Evolutionary conservation across 2,888 invertebrate genomes (phyloP), one percentile per base, ranked within the genome.

Genomic region (Polyommatus icarus): DNA sequence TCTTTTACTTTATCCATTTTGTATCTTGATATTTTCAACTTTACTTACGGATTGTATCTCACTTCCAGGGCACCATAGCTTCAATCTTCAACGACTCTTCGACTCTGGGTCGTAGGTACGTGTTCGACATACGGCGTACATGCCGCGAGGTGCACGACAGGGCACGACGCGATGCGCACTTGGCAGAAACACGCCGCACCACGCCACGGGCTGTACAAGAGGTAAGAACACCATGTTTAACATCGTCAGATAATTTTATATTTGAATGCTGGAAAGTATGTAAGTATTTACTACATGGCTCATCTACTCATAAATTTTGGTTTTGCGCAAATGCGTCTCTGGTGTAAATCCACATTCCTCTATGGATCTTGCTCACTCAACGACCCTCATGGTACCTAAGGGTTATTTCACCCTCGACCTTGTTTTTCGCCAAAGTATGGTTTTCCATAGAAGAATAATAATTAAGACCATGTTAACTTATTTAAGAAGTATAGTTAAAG

Each of bases 31-130:
- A 12, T 10, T 46, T 18, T 5, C 1, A 54, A 54, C 67, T 29
- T 67, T 67, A 67, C 29, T 67, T 67, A 67, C 29, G 29, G 18
- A 29, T 29, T 24, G 6, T 5, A 29, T 67, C 29, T 32, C 15
- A 20, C 46, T 73, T 75, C 0, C 91, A 96, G 95, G 98, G 98
- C 79, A 98, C 98, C 71, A 97, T 98, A 84, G 97, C 97, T 78
- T 98, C 98, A 6, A 97, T 98, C 89, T 98, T 98, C 94, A 98
- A 98, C 92, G 98, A 98, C 90, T 96, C 97, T 84, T 97, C 97
- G 72, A 97, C 97, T 10, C 90, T 97, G 76, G 98, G 98, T 10
- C 97, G 98, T 82, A 97, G 98, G 80, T 98, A 98, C 91, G 97
- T 98, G 82, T 98, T 98, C 91, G 98, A 98, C 91, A 98, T 98